phyloP scores from a whole-genome alignment of 2,113 vertebrate genomes.

The Microcebus tavaratra region DNA sequence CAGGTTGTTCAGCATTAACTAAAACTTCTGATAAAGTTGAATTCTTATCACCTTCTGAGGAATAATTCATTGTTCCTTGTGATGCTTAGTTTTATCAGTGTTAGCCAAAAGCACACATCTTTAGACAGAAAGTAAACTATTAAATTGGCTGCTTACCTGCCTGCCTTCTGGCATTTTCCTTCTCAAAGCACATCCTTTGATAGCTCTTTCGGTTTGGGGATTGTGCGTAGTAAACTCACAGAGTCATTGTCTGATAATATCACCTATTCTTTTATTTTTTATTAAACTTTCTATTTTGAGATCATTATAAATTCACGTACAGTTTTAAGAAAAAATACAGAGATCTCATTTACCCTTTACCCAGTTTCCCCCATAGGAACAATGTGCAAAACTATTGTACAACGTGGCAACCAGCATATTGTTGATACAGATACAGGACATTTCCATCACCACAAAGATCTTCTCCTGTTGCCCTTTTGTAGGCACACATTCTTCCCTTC shows the following conservation, averaged over 20 bases:
- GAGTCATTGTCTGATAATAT: not conserved
- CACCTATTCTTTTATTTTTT: not conserved
- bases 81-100: not conserved
- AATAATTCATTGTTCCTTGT: not conserved
- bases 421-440: not conserved
- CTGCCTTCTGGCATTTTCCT: not conserved
- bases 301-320: not conserved
- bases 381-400: not conserved
- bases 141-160: not conserved
- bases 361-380: no score
- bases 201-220: not conserved
- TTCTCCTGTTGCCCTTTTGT: not conserved
- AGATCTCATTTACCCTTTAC: not conserved
- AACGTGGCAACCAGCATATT: not conserved
- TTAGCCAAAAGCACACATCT: not conserved
- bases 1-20: not conserved
- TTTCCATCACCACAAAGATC: not conserved
- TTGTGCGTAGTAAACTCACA: not conserved
- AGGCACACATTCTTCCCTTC: not conserved
- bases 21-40: not conserved
- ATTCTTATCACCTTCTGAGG: not conserved
- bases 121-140: not conserved
- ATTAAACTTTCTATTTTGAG: not conserved
- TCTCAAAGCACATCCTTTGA: not conserved
- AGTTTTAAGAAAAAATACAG: not conserved